Evolutionary conservation across 1,140 invertebrate genomes (phyloP).

Genomic region (Atta texana): DNA sequence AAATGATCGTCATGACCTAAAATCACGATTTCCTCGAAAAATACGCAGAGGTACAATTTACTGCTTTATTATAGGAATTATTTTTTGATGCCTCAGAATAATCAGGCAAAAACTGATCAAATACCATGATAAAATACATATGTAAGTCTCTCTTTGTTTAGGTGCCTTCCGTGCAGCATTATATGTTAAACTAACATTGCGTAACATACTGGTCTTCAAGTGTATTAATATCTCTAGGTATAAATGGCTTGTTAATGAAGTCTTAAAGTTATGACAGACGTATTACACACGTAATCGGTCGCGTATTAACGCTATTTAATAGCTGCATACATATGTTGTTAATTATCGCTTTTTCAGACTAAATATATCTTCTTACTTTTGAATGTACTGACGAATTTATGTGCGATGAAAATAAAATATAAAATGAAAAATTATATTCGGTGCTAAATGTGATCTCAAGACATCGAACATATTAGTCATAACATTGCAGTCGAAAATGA

Average conservation of each 20-base stretch:
- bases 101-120: no score
- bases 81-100: no score
- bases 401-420: not conserved
- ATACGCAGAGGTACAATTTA: no score
- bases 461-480: not conserved
- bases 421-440: not conserved
- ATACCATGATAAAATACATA: no score
- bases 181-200: constrained; percentile 27
- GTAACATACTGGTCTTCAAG: constrained; percentile 12
- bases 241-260: not conserved
- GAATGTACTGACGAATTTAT: not conserved
- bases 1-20: no score
- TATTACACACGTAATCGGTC: not conserved
- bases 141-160: no score
- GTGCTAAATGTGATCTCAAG: not conserved
- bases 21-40: no score
- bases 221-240: not conserved
- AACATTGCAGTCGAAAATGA: not conserved
- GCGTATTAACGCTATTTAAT: not conserved
- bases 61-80: no score
- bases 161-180: not conserved
- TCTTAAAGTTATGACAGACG: constrained; percentile 1
- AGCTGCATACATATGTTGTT: not conserved
- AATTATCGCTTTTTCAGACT: not conserved
- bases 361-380: not conserved